These are phyloP conservation scores for Callinectes sapidus DNA, from an alignment of 2,888 invertebrate species.

Conservation along the genomic window DNA sequence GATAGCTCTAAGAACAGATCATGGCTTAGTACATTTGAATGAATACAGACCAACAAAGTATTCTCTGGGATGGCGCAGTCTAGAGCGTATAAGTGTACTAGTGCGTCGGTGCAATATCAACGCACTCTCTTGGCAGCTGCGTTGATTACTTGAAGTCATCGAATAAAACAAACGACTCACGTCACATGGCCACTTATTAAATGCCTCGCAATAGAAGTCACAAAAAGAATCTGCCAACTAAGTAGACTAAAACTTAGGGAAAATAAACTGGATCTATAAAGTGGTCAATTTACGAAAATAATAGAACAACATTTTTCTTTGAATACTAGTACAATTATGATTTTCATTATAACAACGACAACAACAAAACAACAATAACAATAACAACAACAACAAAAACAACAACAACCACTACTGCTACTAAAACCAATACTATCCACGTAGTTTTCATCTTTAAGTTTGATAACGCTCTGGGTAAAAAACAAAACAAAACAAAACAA, in stretches of 20 bases:
- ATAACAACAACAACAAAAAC: too few relatives aligned
- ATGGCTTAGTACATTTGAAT: not conserved
- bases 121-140: not conserved
- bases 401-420: too few relatives aligned
- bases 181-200: not conserved
- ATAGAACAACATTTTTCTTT: not conserved
- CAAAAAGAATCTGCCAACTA: not conserved
- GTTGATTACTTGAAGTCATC: not conserved
- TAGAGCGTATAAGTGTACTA: not conserved
- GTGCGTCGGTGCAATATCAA: too few relatives aligned
- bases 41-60: not conserved
- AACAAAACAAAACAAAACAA: too few relatives aligned
- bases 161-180: not conserved
- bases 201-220: not conserved
- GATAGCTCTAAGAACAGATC: too few relatives aligned
- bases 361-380: too few relatives aligned
- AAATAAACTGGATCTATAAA: not conserved
- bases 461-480: not conserved
- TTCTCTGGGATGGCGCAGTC: too few relatives aligned
- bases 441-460: conserved; percentile 38
- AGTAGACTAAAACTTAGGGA: not conserved
- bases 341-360: too few relatives aligned
- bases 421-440: too few relatives aligned
- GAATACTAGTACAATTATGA: not conserved
- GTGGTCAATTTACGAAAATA: not conserved